These are phyloP conservation scores for Halcyon chelicuti DNA, from an alignment of 2,797 vertebrate species.

Conservation along the genomic window DNA sequence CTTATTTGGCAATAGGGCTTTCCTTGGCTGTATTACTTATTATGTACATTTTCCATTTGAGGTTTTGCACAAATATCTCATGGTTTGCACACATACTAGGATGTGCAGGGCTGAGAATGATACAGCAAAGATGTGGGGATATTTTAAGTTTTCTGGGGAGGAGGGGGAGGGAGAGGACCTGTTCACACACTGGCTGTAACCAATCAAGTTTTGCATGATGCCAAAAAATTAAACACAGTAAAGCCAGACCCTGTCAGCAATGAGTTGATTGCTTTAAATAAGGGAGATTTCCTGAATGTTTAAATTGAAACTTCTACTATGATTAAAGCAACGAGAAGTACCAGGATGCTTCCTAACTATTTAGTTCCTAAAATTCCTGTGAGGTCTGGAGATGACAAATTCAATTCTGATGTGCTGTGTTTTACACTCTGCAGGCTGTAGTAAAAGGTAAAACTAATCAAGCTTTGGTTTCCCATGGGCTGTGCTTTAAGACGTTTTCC, in stretches of 20 bases:
- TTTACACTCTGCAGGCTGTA: constrained; percentile 86
- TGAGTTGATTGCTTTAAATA: constrained; percentile 87
- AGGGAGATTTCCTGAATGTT: constrained; percentile 87
- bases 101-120: constrained; percentile 12
- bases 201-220: constrained; percentile 82
- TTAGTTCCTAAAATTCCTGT: constrained; percentile 87
- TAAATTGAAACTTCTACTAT: constrained; percentile 86
- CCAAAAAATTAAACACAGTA: constrained; percentile 84
- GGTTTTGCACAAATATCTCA: constrained; percentile 14
- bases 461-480: constrained; percentile 83
- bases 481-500: constrained; percentile 80
- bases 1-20: constrained; percentile 3
- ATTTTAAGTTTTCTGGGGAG: constrained; percentile 24
- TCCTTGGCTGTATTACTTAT: not conserved
- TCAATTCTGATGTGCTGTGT: constrained; percentile 86
- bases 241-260: constrained; percentile 83
- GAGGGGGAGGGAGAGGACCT: constrained; percentile 24
- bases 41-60: constrained; percentile 40
- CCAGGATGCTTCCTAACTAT: constrained; percentile 84
- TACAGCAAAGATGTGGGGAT: constrained; percentile 54
- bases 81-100: constrained; percentile 1
- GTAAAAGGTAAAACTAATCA: constrained; percentile 86
- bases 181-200: constrained; percentile 76
- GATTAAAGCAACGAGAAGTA: constrained; percentile 86
- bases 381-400: constrained; percentile 87